Evolutionary conservation across 2,797 vertebrate genomes (phyloP).

Genomic region (Enteromius trimaculatus): DNA sequence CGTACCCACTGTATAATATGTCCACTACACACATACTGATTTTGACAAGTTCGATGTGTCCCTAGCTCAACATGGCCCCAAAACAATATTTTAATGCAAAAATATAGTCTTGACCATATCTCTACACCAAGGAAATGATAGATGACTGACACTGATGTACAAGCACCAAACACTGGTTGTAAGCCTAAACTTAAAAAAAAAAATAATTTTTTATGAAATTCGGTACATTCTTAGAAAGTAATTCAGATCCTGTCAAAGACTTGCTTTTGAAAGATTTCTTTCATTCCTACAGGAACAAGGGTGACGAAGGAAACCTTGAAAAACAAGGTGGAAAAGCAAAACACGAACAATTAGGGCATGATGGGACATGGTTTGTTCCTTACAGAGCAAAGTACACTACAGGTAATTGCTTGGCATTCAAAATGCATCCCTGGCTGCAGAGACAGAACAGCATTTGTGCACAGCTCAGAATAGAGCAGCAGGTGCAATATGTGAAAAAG

Average conservation of each 20-base stretch:
- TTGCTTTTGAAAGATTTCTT: neutral
- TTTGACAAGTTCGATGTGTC: too few relatives aligned
- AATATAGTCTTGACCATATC: too few relatives aligned
- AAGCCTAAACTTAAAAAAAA: too few relatives aligned
- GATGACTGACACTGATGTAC: too few relatives aligned
- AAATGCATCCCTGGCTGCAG: constrained; percentile 47
- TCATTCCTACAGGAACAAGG: neutral
- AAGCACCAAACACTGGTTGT: too few relatives aligned
- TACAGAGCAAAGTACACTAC: constrained; percentile 19
- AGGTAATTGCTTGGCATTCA: constrained; percentile 58
- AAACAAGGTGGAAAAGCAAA: constrained; percentile 28
- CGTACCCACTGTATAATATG: neutral
- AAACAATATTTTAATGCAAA: too few relatives aligned
- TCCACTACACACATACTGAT: neutral
- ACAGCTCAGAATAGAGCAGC: constrained; percentile 10
- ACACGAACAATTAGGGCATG: constrained; percentile 35
- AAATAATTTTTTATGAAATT: neutral
- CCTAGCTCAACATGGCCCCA: too few relatives aligned
- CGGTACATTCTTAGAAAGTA: neutral
- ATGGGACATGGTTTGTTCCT: constrained; percentile 12
- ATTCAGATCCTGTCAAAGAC: neutral
- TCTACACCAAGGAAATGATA: too few relatives aligned
- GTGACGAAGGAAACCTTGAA: neutral
- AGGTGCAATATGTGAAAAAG: constrained; percentile 43
- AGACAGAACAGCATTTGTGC: constrained; percentile 11